These are phyloP conservation scores for Thymelicus acteon DNA, from an alignment of 2,888 invertebrate genomes.

Conservation along the genomic window DNA sequence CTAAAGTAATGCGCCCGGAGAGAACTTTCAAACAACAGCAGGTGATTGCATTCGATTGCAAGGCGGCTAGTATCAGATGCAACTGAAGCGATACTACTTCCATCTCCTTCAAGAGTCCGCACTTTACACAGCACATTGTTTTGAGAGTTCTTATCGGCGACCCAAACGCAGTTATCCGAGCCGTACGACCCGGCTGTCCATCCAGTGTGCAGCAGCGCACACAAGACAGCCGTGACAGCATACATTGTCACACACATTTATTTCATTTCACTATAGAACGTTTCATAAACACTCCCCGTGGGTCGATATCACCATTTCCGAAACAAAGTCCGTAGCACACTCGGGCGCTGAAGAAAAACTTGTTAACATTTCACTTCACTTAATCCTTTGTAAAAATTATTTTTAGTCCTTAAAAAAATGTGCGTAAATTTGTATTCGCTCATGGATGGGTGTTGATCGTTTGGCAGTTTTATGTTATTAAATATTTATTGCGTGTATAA, in stretches of 20 bases:
- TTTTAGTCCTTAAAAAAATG: constrained; percentile 53
- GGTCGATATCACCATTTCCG: constrained; percentile 85
- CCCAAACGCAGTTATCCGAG: constrained; percentile 78
- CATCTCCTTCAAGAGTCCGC: constrained; percentile 88
- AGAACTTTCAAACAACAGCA: constrained; percentile 91
- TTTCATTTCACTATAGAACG: constrained; percentile 81
- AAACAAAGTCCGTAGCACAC: constrained; percentile 81
- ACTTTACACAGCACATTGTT: constrained; percentile 88
- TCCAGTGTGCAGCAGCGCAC: constrained; percentile 83
- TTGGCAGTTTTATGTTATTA: constrained; percentile 71
- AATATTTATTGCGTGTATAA: constrained; percentile 77
- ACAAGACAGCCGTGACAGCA: constrained; percentile 72
- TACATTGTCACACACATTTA: constrained; percentile 84
- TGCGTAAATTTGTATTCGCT: constrained; percentile 56
- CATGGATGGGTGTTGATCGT: constrained; percentile 58
- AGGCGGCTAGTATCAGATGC: constrained; percentile 89
- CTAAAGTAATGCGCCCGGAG: constrained; percentile 89
- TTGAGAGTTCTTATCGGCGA: constrained; percentile 73
- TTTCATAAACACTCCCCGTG: constrained; percentile 84
- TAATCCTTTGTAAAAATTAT: constrained; percentile 57
- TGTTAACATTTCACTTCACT: constrained; percentile 80
- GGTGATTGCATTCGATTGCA: constrained; percentile 90
- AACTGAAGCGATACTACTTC: constrained; percentile 86
- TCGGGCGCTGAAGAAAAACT: constrained; percentile 75
- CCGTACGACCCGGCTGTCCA: constrained; percentile 83